A percentile compares a stretch with the other conserved stretches of the same genome.
Conservation (phyloP, 2,797 vertebrate species). For the Thripadectes ignobilis region DNA sequence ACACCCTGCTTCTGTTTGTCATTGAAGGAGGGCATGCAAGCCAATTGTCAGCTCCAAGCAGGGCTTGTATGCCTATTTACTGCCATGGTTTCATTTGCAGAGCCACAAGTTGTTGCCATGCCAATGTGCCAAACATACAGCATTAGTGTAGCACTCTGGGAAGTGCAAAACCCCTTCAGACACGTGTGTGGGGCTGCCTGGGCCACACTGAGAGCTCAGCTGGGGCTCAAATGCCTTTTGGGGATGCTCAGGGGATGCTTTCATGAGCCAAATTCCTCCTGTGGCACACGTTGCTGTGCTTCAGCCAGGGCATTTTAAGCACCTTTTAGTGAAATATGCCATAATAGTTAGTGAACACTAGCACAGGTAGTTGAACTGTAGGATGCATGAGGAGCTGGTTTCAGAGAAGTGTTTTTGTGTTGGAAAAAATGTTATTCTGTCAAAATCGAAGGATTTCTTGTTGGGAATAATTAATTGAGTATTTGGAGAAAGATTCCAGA, state of each 20-base stretch:
- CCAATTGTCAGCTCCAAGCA: slow-evolving; percentile 3
- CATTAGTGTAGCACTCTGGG: neutral
- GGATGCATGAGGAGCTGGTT: neutral
- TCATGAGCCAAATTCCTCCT: neutral
- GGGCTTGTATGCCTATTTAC: slow-evolving; percentile 36
- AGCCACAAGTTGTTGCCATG: neutral
- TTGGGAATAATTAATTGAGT: neutral
- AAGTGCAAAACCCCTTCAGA: neutral
- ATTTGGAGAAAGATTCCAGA: neutral
- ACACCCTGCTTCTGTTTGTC: neutral
- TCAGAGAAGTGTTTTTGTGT: neutral
- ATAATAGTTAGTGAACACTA: accelerated
- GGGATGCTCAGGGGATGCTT: neutral
- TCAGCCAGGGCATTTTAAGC: neutral
- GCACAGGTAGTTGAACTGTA: too few relatives aligned
- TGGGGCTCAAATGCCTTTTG: neutral
- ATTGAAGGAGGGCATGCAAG: neutral
- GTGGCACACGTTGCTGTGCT: accelerated
- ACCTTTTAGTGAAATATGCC: neutral
- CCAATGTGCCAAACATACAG: neutral
- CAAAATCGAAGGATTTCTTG: neutral
- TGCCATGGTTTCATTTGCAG: neutral
- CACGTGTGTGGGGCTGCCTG: neutral
- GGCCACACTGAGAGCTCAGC: neutral
- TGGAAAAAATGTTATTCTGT: neutral